phyloP scores from a whole-genome alignment of 2,888 invertebrate species.

The Sphinx pinastri region DNA sequence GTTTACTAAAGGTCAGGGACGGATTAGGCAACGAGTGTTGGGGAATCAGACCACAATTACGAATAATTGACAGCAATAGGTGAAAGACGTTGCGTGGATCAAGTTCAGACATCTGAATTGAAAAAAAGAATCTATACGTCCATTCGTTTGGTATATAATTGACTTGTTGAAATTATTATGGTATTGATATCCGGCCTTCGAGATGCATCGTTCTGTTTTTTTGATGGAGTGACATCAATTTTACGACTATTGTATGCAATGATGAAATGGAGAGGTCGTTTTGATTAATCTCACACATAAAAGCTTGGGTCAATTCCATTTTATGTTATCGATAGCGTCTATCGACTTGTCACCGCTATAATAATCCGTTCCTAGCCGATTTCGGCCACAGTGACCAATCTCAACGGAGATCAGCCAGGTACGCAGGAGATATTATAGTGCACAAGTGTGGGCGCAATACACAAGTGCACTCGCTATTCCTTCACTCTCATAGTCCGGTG shows the following conservation, averaged over 20 bases:
- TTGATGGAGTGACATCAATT: constrained; percentile 6
- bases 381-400: no score
- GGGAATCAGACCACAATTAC: constrained; percentile 29
- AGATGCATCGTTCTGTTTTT: constrained; percentile 3
- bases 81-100: constrained; percentile 29
- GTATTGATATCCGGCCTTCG: constrained; percentile 14
- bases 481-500: no score
- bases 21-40: constrained; percentile 25
- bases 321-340: no score
- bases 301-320: background rate
- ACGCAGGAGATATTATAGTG: no score
- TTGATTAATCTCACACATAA: background rate
- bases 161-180: constrained; percentile 11
- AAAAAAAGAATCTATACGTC: constrained; percentile 18
- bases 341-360: no score
- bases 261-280: constrained; percentile 2
- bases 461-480: no score
- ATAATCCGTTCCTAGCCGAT: no score
- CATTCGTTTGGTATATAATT: constrained; percentile 11
- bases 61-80: constrained; percentile 31
- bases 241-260: background rate
- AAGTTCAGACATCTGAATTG: constrained; percentile 24
- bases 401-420: no score
- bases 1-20: constrained; percentile 30
- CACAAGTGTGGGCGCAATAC: no score